These are phyloP conservation scores for Aplocera efformata DNA, from an alignment of 2,888 invertebrate species.

Conservation along the genomic window DNA sequence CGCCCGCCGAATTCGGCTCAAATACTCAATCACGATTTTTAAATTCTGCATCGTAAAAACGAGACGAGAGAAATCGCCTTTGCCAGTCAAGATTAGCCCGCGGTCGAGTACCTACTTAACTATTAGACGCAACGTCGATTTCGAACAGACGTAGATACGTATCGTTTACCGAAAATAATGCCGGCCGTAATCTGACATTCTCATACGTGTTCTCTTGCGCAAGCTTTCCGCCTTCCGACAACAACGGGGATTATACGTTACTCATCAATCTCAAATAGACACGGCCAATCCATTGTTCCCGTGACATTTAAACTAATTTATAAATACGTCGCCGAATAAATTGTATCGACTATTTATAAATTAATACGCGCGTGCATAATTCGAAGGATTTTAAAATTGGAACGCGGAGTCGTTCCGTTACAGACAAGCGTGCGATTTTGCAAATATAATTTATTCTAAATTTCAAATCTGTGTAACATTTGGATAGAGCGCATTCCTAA, in stretches of 20 bases:
- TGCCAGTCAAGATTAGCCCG: conserved; percentile 64
- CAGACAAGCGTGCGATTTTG: conserved; percentile 26
- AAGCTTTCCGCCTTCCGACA: conserved; percentile 65
- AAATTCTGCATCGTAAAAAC: conserved; percentile 40
- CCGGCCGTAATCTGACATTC: conserved; percentile 66
- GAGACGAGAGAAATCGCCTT: conserved; percentile 46
- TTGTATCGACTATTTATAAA: conserved; percentile 57
- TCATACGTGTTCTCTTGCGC: conserved; percentile 56
- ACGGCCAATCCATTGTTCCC: conserved; percentile 71
- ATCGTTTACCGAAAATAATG: conserved; percentile 76
- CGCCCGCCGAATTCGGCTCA: conserved; percentile 53
- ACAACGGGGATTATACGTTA: conserved; percentile 65
- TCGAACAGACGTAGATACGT: conserved; percentile 66
- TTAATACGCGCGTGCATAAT: conserved; percentile 51
- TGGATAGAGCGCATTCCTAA: conserved; percentile 70
- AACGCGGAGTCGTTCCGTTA: conserved; percentile 25
- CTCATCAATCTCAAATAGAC: conserved; percentile 77
- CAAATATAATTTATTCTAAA: conserved; percentile 57
- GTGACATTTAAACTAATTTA: conserved; percentile 75
- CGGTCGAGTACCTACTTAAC: conserved; percentile 52
- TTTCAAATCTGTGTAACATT: conserved; percentile 49
- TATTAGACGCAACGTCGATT: conserved; percentile 67
- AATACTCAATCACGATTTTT: conserved; percentile 59
- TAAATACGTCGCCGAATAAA: conserved; percentile 67
- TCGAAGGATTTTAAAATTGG: conserved; percentile 45